Conservation (phyloP, 2,113 vertebrate genomes). For the Grantiella picta region DNA sequence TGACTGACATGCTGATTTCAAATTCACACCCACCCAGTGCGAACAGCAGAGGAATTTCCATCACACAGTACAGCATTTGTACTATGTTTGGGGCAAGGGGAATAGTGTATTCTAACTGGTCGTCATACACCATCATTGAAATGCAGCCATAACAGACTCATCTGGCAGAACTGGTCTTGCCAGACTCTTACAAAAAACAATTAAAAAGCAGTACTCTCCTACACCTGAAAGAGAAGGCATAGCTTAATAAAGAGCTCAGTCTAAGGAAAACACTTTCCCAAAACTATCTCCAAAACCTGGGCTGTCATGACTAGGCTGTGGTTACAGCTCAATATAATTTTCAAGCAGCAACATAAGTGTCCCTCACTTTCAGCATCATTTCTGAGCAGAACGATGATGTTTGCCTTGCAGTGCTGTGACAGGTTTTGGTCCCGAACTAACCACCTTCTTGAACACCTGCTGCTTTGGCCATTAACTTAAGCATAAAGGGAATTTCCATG, state of each 20-base stretch:
- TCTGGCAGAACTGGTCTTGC: not conserved
- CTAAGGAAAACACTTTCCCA: not conserved
- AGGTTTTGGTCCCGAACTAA: not conserved
- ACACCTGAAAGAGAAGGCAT: not conserved
- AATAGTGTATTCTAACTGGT: not conserved
- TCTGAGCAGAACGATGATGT: fast-evolving
- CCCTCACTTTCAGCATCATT: not conserved
- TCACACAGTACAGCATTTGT: not conserved
- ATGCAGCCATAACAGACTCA: not conserved
- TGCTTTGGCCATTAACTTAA: not conserved
- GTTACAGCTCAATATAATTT: not conserved
- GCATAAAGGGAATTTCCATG: not conserved
- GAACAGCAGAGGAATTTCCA: not conserved
- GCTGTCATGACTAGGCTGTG: not conserved
- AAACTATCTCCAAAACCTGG: not conserved
- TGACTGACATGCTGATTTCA: not conserved
- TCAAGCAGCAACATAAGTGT: not conserved
- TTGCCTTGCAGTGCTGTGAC: not conserved
- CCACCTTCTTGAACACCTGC: not conserved
- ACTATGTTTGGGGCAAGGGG: not conserved
- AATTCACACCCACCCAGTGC: not conserved
- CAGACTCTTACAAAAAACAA: not conserved
- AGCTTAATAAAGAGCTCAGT: not conserved
- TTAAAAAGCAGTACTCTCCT: not conserved
- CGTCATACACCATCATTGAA: not conserved